phyloP scores from a whole-genome alignment of 2,888 invertebrate genomes.

The Ctena decussata region DNA sequence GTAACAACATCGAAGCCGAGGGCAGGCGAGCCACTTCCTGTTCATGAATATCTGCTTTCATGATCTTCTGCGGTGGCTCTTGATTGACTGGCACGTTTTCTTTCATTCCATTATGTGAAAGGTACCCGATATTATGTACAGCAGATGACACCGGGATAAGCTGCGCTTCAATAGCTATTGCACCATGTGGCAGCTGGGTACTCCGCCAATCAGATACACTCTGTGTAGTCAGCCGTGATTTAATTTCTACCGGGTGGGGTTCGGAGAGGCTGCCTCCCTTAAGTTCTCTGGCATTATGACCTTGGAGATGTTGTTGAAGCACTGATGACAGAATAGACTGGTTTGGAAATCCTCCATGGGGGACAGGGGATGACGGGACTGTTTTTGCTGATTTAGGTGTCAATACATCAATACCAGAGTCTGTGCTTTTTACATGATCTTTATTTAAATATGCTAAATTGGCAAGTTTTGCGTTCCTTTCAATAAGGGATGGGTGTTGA shows the following conservation, averaged over 20 bases:
- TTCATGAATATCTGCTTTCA: not conserved
- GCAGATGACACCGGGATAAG: constrained; percentile 48
- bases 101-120: constrained; percentile 61
- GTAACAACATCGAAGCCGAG: constrained; percentile 60
- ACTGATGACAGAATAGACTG: constrained; percentile 57
- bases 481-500: constrained; percentile 68
- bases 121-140: constrained; percentile 26
- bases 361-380: constrained; percentile 52
- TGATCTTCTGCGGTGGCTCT: not conserved
- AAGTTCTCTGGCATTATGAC: constrained; percentile 33
- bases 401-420: constrained; percentile 81
- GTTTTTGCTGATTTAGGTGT: constrained; percentile 69
- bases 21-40: constrained; percentile 29
- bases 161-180: constrained; percentile 60
- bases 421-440: constrained; percentile 77
- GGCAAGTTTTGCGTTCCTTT: constrained; percentile 48
- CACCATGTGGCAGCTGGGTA: constrained; percentile 16
- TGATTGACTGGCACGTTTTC: constrained; percentile 17
- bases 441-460: constrained; percentile 71
- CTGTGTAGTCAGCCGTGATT: constrained; percentile 50
- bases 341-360: constrained; percentile 20
- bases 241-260: constrained; percentile 39
- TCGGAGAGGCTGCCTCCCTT: constrained; percentile 56
- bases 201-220: constrained; percentile 58
- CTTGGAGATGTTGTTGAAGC: constrained; percentile 72